These are phyloP conservation scores for Petromus typicus DNA, from an alignment of 2,113 vertebrate species.

Conservation along the genomic window DNA sequence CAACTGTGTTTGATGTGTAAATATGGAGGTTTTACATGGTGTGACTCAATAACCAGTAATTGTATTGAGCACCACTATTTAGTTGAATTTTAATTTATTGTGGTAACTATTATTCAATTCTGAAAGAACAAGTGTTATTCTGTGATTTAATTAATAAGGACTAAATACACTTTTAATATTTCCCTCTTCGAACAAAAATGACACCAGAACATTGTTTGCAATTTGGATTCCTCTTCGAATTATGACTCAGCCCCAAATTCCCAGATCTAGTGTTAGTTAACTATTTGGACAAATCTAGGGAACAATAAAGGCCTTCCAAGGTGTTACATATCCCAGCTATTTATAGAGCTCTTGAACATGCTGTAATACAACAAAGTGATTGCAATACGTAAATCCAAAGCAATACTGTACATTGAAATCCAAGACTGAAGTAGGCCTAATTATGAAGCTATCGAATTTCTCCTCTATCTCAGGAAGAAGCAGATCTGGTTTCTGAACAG, in stretches of 20 bases:
- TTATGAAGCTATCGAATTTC: not conserved
- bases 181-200: not conserved
- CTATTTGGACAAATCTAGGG: constrained; percentile 10
- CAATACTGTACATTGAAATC: constrained; percentile 20
- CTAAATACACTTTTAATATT: constrained; percentile 8
- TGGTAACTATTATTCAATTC: constrained; percentile 16
- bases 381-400: constrained; percentile 19
- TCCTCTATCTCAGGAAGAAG: not conserved
- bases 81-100: constrained; percentile 59
- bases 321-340: constrained; percentile 17
- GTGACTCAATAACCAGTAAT: not conserved
- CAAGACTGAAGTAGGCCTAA: not conserved
- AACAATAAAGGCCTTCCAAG: constrained; percentile 21
- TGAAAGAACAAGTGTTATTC: not conserved
- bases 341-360: not conserved
- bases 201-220: not conserved
- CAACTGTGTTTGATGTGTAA: not conserved
- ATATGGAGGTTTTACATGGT: not conserved
- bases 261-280: not conserved
- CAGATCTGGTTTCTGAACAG: constrained; percentile 9
- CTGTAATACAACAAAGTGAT: not conserved
- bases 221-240: not conserved
- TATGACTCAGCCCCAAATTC: not conserved
- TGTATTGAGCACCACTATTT: not conserved
- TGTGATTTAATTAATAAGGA: constrained; percentile 21